phyloP scores from a whole-genome alignment of 2,797 vertebrate genomes.

The Pipistrellus pipistrellus region DNA sequence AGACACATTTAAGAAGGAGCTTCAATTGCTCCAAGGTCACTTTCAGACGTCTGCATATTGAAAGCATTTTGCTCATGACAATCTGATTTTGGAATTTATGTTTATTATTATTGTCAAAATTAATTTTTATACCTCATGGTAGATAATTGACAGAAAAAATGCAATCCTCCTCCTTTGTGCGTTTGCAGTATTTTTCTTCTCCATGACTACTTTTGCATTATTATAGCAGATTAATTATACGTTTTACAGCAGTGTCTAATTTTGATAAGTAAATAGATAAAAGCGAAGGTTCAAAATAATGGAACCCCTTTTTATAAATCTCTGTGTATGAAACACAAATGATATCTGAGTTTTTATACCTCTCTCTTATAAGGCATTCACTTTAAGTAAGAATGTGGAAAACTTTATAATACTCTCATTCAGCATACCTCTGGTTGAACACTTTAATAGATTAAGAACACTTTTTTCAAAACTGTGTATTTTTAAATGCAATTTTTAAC shows the following conservation, averaged over 20 bases:
- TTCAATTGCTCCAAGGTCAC: slow-evolving; percentile 59
- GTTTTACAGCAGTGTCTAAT: background rate
- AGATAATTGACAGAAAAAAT: background rate
- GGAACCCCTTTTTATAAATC: background rate
- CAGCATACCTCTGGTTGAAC: background rate
- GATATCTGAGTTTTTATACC: background rate
- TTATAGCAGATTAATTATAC: background rate
- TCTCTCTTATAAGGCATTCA: background rate
- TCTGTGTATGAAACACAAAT: background rate
- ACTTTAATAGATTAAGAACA: background rate
- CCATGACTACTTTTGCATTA: background rate
- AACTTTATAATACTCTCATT: background rate
- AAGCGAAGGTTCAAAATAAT: background rate
- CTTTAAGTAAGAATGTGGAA: background rate
- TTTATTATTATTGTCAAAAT: slow-evolving; percentile 40
- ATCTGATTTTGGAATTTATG: slow-evolving; percentile 33
- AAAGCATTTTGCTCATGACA: background rate
- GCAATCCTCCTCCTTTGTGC: background rate
- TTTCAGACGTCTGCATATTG: slow-evolving; percentile 20
- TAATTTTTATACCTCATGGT: slow-evolving; percentile 32
- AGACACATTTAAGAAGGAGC: slow-evolving; percentile 50
- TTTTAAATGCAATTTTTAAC: background rate
- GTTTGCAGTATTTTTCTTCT: slow-evolving; percentile 21
- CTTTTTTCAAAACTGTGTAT: background rate
- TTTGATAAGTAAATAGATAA: slow-evolving; percentile 44